Base-by-base conservation (phyloP, 2,888 invertebrate species). In the Anorthoa munda region DNA sequence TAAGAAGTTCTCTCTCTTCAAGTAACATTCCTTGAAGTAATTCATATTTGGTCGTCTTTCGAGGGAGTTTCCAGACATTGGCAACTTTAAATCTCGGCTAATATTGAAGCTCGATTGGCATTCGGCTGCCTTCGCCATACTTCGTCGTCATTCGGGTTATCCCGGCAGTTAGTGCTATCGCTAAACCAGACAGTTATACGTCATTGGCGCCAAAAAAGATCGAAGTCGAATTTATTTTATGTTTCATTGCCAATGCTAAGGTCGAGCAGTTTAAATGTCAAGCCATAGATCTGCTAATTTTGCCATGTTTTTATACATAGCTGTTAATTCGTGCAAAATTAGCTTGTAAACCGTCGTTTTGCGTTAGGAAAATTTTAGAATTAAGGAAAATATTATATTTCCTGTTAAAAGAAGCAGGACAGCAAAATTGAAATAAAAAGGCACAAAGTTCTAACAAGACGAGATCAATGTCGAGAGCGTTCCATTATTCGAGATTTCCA, bases 151-250 rank as follows among this genome's bases (percentile, higher is more conserved):
- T 68, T 81, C 81, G 83, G 55, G 1, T n/a, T n/a, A 15, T 31
- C 17, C 61, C 74, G 67, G 45, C 56, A 66, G 15, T 15, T 9
- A 26, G 39, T 50, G 23, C 48, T 21, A 55, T 66, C n/a, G 60
- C n/a, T 18, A 48, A 56, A 56, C 17, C 48, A 77, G 75, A 75
- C 75, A 45, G 48, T 15, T 13, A 4, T 13, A 64, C 63, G 67
- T 64, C 77, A 67, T 59, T 67, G 58, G 81, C 76, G 77, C 77
- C 77, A 75, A 75, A 77, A 73, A 39, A 39, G 39, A 81, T 58
- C 66, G 61, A 75, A 66, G 56, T 50, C 21, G 2, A 50, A 26
- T 61, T 73, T 31, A 56, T 50, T 18, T 23, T 18, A 58, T 17
- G n/a, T 58, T 21, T 59, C 21, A 13, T 48, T 48, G 15, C 18